Evolutionary conservation across 1,140 invertebrate genomes (phyloP).

Genomic region (Dryas iulia): DNA sequence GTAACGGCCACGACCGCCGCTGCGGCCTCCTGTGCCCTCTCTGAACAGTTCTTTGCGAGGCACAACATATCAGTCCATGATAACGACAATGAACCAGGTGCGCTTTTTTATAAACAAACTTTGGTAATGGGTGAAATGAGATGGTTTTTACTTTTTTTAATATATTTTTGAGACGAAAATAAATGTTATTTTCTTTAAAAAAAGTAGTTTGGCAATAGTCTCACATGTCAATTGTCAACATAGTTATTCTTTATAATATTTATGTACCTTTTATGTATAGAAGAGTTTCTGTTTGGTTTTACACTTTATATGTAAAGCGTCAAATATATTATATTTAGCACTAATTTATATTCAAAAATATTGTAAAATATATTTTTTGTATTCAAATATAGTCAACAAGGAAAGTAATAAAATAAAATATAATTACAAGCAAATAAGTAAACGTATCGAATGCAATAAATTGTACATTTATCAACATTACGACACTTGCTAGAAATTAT

Average conservation of each 20-base stretch:
- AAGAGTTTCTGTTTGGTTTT: not conserved
- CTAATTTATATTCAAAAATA: not conserved
- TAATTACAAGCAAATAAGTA: not conserved
- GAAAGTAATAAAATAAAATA: conserved; percentile 16
- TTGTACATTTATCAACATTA: conserved; percentile 23
- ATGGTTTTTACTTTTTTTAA: not conserved
- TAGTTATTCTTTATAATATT: not conserved
- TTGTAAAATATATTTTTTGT: not conserved
- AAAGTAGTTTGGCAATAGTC: not conserved
- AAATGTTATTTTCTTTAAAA: not conserved
- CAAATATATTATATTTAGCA: not conserved
- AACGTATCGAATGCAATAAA: conserved; percentile 19
- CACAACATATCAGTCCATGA: conserved; percentile 74
- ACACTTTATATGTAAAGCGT: not conserved
- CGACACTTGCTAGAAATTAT: conserved; percentile 24
- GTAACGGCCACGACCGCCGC: conserved; percentile 42
- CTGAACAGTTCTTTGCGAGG: conserved; percentile 61
- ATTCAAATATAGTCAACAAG: not conserved
- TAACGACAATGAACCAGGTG: conserved; percentile 63
- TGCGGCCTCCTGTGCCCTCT: conserved; percentile 50
- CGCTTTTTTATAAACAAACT: conserved; percentile 47
- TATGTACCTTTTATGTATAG: not conserved
- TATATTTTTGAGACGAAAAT: not conserved
- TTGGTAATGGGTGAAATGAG: not conserved
- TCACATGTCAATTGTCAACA: not conserved